Percentiles rank a stretch among this genome's conserved stretches.
These are phyloP conservation scores for Condylostylus longicornis DNA, from an alignment of 1,140 invertebrate genomes.

Conservation along the genomic window DNA sequence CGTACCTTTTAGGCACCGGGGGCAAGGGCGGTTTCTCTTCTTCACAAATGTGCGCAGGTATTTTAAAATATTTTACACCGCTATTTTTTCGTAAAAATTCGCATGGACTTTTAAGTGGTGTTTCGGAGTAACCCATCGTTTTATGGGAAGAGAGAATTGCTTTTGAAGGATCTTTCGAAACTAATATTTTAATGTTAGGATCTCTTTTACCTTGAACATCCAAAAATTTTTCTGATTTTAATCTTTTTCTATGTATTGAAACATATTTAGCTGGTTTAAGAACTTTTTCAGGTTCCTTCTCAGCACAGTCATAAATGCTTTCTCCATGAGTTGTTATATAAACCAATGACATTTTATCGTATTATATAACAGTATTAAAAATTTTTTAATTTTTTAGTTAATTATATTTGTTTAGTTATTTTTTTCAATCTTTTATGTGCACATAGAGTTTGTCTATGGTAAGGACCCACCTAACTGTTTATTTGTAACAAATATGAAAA, in stretches of 20 bases:
- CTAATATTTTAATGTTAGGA: too few species aligned
- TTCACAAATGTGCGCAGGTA: constrained; percentile 33
- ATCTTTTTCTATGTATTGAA: constrained; percentile 12
- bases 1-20: constrained; percentile 21
- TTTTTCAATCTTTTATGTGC: too few species aligned
- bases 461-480: too few species aligned
- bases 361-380: too few species aligned
- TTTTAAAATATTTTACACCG: constrained; percentile 35
- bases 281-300: constrained; percentile 15
- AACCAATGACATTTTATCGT: constrained; percentile 32
- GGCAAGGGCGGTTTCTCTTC: constrained; percentile 32
- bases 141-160: constrained; percentile 32
- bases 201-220: constrained; percentile 14
- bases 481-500: too few species aligned
- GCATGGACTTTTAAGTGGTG: constrained; percentile 36
- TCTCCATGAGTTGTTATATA: constrained; percentile 35
- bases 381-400: too few species aligned
- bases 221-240: constrained; percentile 14
- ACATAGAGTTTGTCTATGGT: too few species aligned
- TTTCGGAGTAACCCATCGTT: constrained; percentile 43
- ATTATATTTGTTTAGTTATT: too few species aligned
- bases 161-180: constrained; percentile 24
- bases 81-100: constrained; percentile 42
- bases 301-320: constrained; percentile 32
- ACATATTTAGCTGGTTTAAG: constrained; percentile 7